These are phyloP conservation scores for Micrasema longulum DNA, from an alignment of 1,140 invertebrate species.

Conservation along the genomic window DNA sequence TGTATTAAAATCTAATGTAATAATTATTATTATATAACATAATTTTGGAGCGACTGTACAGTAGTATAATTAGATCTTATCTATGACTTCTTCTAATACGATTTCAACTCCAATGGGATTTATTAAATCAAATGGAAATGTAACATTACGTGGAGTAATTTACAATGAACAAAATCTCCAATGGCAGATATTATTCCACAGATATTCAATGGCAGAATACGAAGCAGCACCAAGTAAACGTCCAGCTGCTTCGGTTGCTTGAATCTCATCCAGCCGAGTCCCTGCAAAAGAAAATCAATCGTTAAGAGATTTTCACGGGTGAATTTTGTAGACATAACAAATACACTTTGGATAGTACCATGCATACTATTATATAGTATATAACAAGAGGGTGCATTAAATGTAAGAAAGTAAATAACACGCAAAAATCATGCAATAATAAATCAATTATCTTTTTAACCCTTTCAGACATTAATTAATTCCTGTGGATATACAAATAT, in stretches of 20 bases:
- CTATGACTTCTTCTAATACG: constrained; percentile 26
- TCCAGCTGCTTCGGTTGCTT: constrained; percentile 1
- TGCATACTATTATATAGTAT: too few relatives aligned
- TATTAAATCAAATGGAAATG: constrained; percentile 32
- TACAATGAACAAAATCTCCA: constrained; percentile 24
- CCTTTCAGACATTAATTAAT: too few relatives aligned
- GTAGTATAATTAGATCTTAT: constrained; percentile 29
- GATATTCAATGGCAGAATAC: constrained; percentile 29
- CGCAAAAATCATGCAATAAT: too few relatives aligned
- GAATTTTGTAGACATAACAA: too few relatives aligned
- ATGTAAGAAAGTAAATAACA: too few relatives aligned
- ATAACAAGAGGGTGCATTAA: too few relatives aligned
- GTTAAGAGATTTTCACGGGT: not conserved
- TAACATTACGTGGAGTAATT: constrained; percentile 21
- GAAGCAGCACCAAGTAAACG: constrained; percentile 22
- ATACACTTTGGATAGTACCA: too few relatives aligned
- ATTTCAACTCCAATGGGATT: constrained; percentile 11
- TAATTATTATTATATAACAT: constrained; percentile 22
- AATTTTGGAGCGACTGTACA: constrained; percentile 36
- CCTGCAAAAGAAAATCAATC: constrained; percentile 12
- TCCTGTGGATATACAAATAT: too few relatives aligned
- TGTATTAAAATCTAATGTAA: constrained; percentile 15
- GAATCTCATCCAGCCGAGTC: constrained; percentile 22
- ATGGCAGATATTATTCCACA: constrained; percentile 27
- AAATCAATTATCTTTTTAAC: too few relatives aligned